Conservation (phyloP, 2,113 vertebrate genomes). For the Callocephalon fimbriatum region DNA sequence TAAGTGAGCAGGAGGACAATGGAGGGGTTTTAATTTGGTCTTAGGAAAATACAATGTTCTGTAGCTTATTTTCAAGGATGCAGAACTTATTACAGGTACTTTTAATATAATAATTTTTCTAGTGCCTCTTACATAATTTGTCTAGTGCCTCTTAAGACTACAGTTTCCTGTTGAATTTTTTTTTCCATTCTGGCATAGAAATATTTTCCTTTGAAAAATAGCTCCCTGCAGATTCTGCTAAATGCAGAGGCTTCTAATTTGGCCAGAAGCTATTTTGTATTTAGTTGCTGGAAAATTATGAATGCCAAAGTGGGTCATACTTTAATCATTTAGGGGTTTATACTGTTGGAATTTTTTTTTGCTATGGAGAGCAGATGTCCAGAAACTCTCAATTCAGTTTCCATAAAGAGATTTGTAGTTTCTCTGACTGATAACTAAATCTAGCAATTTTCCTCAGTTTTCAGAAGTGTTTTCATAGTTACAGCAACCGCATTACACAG, state of each 20-base stretch:
- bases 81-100: not conserved
- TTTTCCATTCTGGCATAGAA: conserved; percentile 3
- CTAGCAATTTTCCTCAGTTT: not conserved
- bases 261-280: conserved; percentile 33
- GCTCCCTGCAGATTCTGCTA: conserved; percentile 30
- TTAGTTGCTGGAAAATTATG: conserved; percentile 51
- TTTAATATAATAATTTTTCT: not conserved
- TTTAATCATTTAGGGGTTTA: conserved; percentile 19
- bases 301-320: not conserved
- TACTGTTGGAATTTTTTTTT: conserved; percentile 10
- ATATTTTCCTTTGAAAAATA: conserved; percentile 57
- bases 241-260: conserved; percentile 37
- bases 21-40: no score
- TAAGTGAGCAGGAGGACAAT: conserved; percentile 75
- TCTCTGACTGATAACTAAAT: not conserved
- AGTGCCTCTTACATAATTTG: not conserved
- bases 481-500: not conserved
- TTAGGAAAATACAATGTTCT: not conserved
- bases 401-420: not conserved
- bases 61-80: not conserved
- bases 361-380: conserved; percentile 25
- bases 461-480: not conserved
- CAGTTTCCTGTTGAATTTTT: not conserved
- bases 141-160: not conserved
- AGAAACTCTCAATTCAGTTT: conserved; percentile 2